These are phyloP conservation scores for Myathropa florea DNA, from an alignment of 2,888 invertebrate genomes.

Conservation along the genomic window DNA sequence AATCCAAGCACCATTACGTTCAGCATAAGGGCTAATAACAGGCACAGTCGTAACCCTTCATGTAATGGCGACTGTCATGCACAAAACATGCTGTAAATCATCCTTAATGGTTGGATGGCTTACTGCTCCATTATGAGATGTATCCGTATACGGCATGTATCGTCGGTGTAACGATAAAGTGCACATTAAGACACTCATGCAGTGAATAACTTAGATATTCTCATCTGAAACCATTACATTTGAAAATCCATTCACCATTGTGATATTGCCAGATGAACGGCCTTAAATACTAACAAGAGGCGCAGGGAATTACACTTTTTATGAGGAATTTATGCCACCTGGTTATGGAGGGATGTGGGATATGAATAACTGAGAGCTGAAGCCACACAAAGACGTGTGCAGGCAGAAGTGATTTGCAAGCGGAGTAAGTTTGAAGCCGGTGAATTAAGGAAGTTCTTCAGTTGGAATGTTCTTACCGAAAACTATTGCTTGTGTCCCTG, in stretches of 20 bases:
- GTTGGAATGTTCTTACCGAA: too few relatives aligned
- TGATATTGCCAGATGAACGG: background rate
- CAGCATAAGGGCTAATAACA: slow-evolving; percentile 14
- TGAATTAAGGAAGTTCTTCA: too few relatives aligned
- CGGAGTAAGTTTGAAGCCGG: too few relatives aligned
- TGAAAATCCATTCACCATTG: background rate
- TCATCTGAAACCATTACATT: background rate
- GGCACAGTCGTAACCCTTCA: slow-evolving; percentile 26
- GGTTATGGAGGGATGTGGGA: background rate
- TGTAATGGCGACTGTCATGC: slow-evolving; percentile 5
- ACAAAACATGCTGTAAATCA: slow-evolving; percentile 39
- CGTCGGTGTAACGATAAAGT: slow-evolving; percentile 3
- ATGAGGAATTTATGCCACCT: background rate
- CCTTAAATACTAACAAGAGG: background rate
- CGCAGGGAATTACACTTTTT: background rate
- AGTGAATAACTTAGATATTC: background rate
- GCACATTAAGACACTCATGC: background rate
- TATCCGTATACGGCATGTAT: background rate
- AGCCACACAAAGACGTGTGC: background rate
- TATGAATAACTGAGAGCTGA: background rate
- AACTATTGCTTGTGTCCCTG: too few relatives aligned
- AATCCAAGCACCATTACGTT: slow-evolving; percentile 25
- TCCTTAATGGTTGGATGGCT: slow-evolving; percentile 23
- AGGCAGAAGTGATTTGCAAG: too few relatives aligned
- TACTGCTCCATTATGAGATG: slow-evolving; percentile 6